Conservation (phyloP, 1,140 invertebrate species). For the Procambarus clarkii region DNA sequence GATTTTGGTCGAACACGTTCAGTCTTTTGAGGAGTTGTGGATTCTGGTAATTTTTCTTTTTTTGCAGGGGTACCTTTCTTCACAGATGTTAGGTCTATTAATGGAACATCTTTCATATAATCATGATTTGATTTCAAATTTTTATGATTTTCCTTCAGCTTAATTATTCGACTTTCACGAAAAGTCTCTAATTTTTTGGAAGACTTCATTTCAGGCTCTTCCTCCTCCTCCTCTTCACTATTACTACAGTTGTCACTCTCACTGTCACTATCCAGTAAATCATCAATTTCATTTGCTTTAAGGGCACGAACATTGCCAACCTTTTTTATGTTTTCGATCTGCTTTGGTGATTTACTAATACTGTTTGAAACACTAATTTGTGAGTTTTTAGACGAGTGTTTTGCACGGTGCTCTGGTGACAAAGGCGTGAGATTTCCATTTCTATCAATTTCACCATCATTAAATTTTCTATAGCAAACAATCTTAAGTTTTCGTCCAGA, state of each 20-base stretch:
- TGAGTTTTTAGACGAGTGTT: neutral
- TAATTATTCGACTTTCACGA: neutral
- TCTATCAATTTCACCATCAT: slow-evolving; percentile 54
- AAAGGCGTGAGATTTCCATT: slow-evolving; percentile 32
- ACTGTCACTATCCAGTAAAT: slow-evolving; percentile 43
- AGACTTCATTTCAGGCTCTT: neutral
- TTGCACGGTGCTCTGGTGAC: slow-evolving; percentile 24
- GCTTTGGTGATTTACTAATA: slow-evolving; percentile 25
- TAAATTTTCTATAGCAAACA: slow-evolving; percentile 44
- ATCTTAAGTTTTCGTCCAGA: slow-evolving; percentile 51
- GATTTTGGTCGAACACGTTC: neutral
- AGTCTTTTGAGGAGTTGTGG: slow-evolving; percentile 26
- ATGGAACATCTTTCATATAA: no score
- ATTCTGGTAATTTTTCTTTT: neutral
- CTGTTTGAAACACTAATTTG: neutral
- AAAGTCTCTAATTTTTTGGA: neutral
- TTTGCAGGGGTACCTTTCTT: neutral
- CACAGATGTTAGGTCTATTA: neutral
- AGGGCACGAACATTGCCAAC: slow-evolving; percentile 48
- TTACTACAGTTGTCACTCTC: slow-evolving; percentile 13
- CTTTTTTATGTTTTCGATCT: slow-evolving; percentile 35
- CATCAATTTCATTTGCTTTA: slow-evolving; percentile 44
- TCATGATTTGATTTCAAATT: neutral
- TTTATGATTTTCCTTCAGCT: neutral
- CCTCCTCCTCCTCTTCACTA: slow-evolving; percentile 2